Percentiles rank a stretch among this genome's conserved stretches.
phyloP scores from a whole-genome alignment of 2,113 vertebrate genomes.

The Ciconia stormi region DNA sequence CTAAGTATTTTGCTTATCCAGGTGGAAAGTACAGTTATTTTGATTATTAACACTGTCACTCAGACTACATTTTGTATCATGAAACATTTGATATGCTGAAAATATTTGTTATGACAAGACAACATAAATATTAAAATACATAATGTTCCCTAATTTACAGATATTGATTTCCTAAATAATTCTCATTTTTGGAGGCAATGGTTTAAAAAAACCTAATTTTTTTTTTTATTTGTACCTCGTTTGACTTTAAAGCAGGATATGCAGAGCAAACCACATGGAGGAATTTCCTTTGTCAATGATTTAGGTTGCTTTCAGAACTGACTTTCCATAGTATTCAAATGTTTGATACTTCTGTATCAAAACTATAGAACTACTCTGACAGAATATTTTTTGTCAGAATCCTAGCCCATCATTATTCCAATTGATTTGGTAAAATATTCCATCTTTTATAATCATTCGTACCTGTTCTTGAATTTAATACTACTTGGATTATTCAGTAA shows the following conservation, averaged over 20 bases:
- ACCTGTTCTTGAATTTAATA: neutral
- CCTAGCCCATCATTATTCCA: neutral
- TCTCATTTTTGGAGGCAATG: neutral
- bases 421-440: neutral
- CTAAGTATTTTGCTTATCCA: neutral
- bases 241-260: neutral
- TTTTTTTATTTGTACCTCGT: neutral
- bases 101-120: neutral
- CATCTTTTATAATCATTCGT: neutral
- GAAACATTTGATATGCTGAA: neutral
- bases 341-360: neutral
- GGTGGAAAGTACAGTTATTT: neutral
- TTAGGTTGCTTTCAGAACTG: neutral
- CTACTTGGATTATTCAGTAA: neutral
- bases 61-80: neutral
- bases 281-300: neutral
- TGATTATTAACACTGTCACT: neutral
- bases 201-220: neutral
- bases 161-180: neutral
- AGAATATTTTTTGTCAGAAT: neutral
- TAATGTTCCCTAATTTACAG: neutral
- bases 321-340: neutral
- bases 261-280: neutral
- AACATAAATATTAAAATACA: neutral
- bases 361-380: neutral